A percentile compares a stretch with the other conserved stretches of the same genome.
Evolutionary conservation across 2,888 invertebrate genomes (phyloP).

Genomic region (Pollenia labialis): DNA sequence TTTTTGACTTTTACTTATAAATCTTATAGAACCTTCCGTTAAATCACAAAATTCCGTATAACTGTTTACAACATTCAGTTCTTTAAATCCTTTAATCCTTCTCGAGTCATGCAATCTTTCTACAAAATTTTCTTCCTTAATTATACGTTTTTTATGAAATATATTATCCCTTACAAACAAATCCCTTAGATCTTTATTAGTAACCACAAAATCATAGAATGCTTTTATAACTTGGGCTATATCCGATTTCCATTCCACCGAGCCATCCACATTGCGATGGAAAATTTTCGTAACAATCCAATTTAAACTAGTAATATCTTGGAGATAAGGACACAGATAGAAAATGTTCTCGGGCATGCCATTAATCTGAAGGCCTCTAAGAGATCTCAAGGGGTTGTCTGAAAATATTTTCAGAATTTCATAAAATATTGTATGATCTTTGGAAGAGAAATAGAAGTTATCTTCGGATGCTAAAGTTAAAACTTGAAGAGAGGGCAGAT

Average conservation of each 20-base stretch:
- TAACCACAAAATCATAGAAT: slow-evolving; percentile 35
- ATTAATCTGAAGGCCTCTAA: not conserved
- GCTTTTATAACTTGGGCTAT: not conserved
- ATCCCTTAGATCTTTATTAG: not conserved
- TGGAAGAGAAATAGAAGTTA: slow-evolving; percentile 14
- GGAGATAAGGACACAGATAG: slow-evolving; percentile 4
- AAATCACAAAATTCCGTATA: not conserved
- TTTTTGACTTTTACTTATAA: not conserved
- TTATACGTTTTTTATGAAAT: not conserved
- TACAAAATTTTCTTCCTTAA: not conserved
- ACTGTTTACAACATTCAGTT: slow-evolving; percentile 4
- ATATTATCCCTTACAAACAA: slow-evolving; percentile 29
- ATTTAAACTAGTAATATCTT: not conserved
- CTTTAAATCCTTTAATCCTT: not conserved
- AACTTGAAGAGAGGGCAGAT: not conserved
- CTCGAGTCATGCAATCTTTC: not conserved
- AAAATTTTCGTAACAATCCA: slow-evolving; percentile 51
- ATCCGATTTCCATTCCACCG: slow-evolving; percentile 39
- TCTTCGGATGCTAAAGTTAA: slow-evolving; percentile 33
- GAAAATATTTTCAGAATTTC: not conserved
- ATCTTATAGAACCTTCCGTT: slow-evolving; percentile 20
- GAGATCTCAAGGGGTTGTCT: not conserved
- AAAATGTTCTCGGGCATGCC: slow-evolving; percentile 44
- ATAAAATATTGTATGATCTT: slow-evolving; percentile 24
- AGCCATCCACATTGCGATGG: slow-evolving; percentile 35